Percentiles rank a stretch among this genome's conserved stretches.
These are phyloP conservation scores for Lepidostoma basale DNA, from an alignment of 1,140 invertebrate species.

Conservation along the genomic window DNA sequence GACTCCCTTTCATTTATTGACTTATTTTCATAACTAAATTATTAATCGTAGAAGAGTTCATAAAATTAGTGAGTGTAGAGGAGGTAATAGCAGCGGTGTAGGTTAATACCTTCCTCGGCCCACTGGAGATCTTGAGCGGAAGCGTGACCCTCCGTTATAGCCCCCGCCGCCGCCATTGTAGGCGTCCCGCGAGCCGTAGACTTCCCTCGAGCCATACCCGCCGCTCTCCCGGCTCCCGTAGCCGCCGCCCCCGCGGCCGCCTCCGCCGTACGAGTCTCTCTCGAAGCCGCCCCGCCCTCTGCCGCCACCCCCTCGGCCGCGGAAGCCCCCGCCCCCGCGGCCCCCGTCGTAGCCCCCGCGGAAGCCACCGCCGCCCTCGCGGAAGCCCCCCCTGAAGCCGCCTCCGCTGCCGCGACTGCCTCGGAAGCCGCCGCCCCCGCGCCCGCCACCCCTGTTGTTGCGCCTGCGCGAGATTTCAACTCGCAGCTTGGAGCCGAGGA, in stretches of 20 bases:
- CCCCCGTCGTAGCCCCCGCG: conserved; percentile 61
- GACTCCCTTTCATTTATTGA: no score
- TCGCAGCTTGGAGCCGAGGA: conserved; percentile 76
- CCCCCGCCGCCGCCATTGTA: conserved; percentile 57
- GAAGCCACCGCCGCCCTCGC: conserved; percentile 61
- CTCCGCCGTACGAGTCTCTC: conserved; percentile 48
- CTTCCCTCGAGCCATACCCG: conserved; percentile 26
- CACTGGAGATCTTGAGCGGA: conserved; percentile 59
- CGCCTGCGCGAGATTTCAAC: conserved; percentile 46
- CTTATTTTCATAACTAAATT: background rate
- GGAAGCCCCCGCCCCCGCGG: conserved; percentile 70
- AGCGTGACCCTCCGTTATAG: conserved; percentile 57
- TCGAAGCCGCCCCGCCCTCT: conserved; percentile 67
- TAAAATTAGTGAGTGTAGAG: conserved; percentile 22
- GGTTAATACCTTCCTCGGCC: conserved; percentile 44
- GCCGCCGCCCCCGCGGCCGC: conserved; percentile 25
- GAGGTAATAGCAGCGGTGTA: conserved; percentile 26
- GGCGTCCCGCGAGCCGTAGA: conserved; percentile 54
- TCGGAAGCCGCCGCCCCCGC: conserved; percentile 58
- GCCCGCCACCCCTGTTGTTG: conserved; percentile 48
- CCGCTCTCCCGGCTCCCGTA: conserved; percentile 28
- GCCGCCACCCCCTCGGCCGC: conserved; percentile 56
- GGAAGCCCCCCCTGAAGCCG: conserved; percentile 55
- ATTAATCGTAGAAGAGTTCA: conserved; percentile 22
- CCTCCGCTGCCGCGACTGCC: conserved; percentile 53